These are phyloP conservation scores for Neogobius melanostomus DNA, from an alignment of 2,113 vertebrate genomes.

Conservation along the genomic window DNA sequence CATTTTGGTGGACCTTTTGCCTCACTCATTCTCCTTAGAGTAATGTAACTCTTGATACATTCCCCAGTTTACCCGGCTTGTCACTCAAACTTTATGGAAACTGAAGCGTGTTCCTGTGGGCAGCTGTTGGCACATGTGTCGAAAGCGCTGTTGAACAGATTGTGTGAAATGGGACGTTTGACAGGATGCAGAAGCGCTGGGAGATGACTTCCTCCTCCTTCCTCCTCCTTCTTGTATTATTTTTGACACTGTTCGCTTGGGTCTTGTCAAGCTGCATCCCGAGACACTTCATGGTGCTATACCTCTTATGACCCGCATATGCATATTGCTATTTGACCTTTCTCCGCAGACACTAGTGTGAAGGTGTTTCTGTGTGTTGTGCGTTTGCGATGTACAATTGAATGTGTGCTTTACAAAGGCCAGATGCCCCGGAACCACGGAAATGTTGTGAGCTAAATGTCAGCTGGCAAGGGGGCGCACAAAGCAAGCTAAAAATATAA, in stretches of 20 bases:
- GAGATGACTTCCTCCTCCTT: constrained; percentile 3
- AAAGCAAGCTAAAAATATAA: neutral
- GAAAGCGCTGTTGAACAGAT: neutral
- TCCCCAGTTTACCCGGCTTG: constrained; percentile 12
- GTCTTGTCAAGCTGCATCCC: constrained; percentile 21
- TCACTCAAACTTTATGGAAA: constrained; percentile 6
- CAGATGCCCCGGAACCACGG: constrained; percentile 36
- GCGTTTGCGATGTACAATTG: constrained; percentile 4
- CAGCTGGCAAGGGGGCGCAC: constrained; percentile 20
- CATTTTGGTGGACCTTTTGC: neutral
- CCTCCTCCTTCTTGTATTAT: constrained; percentile 16
- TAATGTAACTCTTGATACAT: constrained; percentile 26
- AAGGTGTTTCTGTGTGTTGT: constrained; percentile 15
- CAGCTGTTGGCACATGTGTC: constrained; percentile 12
- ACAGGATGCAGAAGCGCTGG: constrained; percentile 15
- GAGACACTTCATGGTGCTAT: neutral
- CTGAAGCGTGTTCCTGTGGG: constrained; percentile 10
- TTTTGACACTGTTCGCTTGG: constrained; percentile 42
- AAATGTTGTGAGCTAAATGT: constrained; percentile 46
- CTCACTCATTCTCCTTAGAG: neutral
- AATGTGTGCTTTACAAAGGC: constrained; percentile 39
- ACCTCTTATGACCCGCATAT: neutral
- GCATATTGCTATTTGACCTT: constrained; percentile 18
- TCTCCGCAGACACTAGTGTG: constrained; percentile 19
- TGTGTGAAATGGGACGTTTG: constrained; percentile 24